These are phyloP conservation scores for Porites evermanni DNA, from an alignment of 92 coral and sea anemone species.

Conservation along the genomic window DNA sequence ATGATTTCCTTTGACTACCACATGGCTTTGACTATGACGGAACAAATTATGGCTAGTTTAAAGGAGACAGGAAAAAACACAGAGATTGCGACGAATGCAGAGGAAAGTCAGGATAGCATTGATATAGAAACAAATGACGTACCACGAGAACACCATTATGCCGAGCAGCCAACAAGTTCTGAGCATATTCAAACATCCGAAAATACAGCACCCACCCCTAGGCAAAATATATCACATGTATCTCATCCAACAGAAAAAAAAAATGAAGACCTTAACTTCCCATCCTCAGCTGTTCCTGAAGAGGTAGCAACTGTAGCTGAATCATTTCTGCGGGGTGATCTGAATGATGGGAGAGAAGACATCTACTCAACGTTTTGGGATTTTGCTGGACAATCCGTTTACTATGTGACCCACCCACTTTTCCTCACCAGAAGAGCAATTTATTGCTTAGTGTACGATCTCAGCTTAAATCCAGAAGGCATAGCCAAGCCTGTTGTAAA, in stretches of 20 bases:
- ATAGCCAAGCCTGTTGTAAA: conserved; percentile 41
- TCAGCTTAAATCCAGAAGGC: conserved; percentile 40
- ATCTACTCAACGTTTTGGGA: conserved; percentile 4
- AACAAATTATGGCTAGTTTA: neutral
- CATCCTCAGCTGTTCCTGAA: conserved; percentile 1
- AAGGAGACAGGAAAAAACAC: neutral
- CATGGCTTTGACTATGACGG: neutral
- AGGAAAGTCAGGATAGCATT: neutral
- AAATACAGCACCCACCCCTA: neutral
- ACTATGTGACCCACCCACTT: neutral
- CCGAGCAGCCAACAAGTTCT: neutral
- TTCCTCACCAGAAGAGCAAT: conserved; percentile 22
- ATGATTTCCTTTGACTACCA: neutral
- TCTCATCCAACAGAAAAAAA: neutral
- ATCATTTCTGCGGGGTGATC: neutral
- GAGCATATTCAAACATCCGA: neutral
- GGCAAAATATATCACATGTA: neutral
- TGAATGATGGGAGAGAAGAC: neutral
- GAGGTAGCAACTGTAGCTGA: conserved; percentile 12
- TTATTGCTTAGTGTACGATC: conserved; percentile 49
- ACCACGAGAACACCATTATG: neutral
- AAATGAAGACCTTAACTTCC: neutral
- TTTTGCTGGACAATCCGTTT: neutral
- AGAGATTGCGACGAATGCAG: neutral
- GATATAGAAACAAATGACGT: neutral